Evolutionary conservation across 2,113 vertebrate species (phyloP).

Genomic region (Notarius quadriscutis): DNA sequence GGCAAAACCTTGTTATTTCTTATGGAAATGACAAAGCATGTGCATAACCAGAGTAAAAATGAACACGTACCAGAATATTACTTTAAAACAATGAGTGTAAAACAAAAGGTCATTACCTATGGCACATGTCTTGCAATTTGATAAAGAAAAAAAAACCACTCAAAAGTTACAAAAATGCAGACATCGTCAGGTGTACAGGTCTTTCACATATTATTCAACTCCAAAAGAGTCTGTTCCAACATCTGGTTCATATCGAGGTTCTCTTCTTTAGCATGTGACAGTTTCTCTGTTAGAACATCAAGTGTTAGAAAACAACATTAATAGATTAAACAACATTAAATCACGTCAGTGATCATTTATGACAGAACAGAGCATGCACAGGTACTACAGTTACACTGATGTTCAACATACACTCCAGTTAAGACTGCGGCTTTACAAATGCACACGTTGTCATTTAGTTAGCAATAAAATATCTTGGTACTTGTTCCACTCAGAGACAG

Average conservation of each 20-base stretch:
- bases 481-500: conserved; percentile 4
- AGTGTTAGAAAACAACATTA: conserved; percentile 69
- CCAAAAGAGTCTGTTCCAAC: conserved; percentile 99
- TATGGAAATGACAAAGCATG: conserved; percentile 56
- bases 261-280: conserved; percentile 98
- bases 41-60: conserved; percentile 60
- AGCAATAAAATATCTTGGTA: not conserved
- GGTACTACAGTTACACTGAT: not conserved
- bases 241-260: conserved; percentile 99
- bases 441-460: not conserved
- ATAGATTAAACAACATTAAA: conserved; percentile 49
- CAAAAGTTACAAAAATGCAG: conserved; percentile 70
- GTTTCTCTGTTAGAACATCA: conserved; percentile 95
- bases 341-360: conserved; percentile 1
- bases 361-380: conserved; percentile 37
- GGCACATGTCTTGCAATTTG: conserved; percentile 57
- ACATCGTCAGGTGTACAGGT: conserved; percentile 72
- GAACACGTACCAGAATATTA: conserved; percentile 53
- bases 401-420: conserved; percentile 9
- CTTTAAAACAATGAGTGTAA: conserved; percentile 55
- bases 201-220: conserved; percentile 99
- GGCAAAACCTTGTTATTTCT: conserved; percentile 61
- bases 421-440: not conserved
- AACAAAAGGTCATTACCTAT: conserved; percentile 61
- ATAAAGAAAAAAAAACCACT: conserved; percentile 55